These are phyloP conservation scores for Ditylenchus weischeri DNA, from an alignment of 2,888 invertebrate species.

Conservation along the genomic window DNA sequence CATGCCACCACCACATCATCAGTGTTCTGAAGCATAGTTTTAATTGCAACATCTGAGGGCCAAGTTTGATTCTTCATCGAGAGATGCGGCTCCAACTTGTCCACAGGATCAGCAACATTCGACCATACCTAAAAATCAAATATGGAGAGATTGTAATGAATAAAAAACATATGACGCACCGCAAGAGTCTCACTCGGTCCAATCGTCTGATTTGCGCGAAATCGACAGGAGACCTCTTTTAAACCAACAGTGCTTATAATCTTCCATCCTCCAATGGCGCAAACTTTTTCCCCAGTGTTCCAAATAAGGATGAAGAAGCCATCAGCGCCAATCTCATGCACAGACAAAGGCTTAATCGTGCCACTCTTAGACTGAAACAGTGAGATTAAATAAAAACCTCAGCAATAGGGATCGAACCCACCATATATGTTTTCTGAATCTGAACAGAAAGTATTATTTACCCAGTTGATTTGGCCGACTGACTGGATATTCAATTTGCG, in stretches of 20 bases:
- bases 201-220: constrained; percentile 29
- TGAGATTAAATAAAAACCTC: background rate
- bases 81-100: constrained; percentile 22
- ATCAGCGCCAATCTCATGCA: constrained; percentile 46
- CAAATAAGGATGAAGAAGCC: constrained; percentile 46
- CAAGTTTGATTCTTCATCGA: constrained; percentile 40
- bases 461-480: too few relatives aligned
- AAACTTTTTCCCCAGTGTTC: constrained; percentile 50
- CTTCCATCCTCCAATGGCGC: constrained; percentile 45
- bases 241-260: constrained; percentile 39
- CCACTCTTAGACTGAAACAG: constrained; percentile 1
- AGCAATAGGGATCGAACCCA: background rate
- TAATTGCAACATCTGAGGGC: constrained; percentile 46
- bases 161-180: constrained; percentile 23
- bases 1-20: background rate
- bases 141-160: background rate
- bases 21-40: constrained; percentile 19
- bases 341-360: background rate
- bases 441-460: too few relatives aligned
- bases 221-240: constrained; percentile 46
- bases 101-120: constrained; percentile 18
- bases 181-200: constrained; percentile 34
- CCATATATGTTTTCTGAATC: background rate
- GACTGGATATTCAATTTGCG: too few relatives aligned
- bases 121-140: constrained; percentile 31